Evolutionary conservation across 2,113 vertebrate species (phyloP).

Genomic region (Varanus komodoensis): DNA sequence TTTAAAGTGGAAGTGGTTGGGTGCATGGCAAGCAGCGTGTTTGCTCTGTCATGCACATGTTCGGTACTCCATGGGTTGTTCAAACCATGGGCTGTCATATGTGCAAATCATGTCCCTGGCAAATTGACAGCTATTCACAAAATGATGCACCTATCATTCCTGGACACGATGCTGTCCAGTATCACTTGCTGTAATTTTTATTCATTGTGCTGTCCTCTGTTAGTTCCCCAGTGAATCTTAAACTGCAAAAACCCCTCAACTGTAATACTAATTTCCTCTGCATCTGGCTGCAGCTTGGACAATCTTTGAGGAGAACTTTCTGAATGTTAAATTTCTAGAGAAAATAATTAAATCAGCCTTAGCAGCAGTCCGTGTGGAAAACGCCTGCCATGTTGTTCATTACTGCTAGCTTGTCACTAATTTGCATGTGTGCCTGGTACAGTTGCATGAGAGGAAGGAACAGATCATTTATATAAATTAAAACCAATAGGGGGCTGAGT

Average conservation of each 20-base stretch:
- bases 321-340: conserved; percentile 72
- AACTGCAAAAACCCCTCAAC: conserved; percentile 55
- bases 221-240: conserved; percentile 49
- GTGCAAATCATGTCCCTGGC: not conserved
- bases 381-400: conserved; percentile 49
- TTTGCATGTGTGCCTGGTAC: conserved; percentile 52
- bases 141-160: not conserved
- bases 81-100: too few species aligned
- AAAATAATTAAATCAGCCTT: conserved; percentile 76
- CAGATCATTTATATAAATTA: conserved; percentile 78
- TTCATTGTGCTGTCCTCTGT: conserved; percentile 44
- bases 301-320: conserved; percentile 67
- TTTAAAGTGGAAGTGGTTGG: too few species aligned
- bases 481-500: conserved; percentile 65
- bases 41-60: too few species aligned
- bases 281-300: conserved; percentile 59
- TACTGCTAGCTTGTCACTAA: conserved; percentile 58
- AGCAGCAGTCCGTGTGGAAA: conserved; percentile 55
- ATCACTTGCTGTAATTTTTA: conserved; percentile 9
- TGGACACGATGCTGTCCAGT: not conserved
- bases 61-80: too few species aligned
- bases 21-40: too few species aligned
- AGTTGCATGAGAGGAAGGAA: conserved; percentile 56
- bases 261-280: conserved; percentile 62
- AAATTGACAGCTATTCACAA: not conserved